Evolutionary conservation across 30 jellyfish, hydroid and myxozoan genomes (phyloP), one percentile per base, ranked within the genome.

Genomic region (Pseudorhiza aurosa): DNA sequence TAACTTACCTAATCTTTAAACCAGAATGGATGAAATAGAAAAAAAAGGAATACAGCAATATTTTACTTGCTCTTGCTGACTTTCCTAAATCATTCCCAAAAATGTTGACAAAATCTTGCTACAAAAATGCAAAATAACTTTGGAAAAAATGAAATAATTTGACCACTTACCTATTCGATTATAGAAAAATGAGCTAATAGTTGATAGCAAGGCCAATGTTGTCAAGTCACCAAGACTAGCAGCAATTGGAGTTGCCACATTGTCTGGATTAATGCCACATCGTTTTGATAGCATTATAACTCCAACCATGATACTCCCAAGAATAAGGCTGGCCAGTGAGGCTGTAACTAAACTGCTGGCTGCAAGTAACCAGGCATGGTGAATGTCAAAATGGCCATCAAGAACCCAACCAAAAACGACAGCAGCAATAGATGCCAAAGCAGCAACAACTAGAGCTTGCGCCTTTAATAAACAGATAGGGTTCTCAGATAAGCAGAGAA

Each of bases 161-260:
- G 10, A 53, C 27, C 0, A 36, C 90, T 29, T 80, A 91, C 98
- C 98, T 14, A 93, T 93, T 42, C 75, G 75, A 42, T 82, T 77
- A 37, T 83, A 87, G 46, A 93, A 72, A 78, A 85, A 93, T 12
- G 96, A 57, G 65, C 96, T 73, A 43, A 87, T 69, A 26, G 88
- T 65, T 0, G 99, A 87, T 62, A 93, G 95, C 72, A 93, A 67
- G 18, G 99, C 99, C 51, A 93, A 67, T n/a, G 99, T 93, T 28
- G 94, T 81, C 59, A 93, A 59, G 65, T 93, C 99, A 17, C 99
- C 99, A 8, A 93, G 80, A 57, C 99, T 93, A 12, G 99, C 99
- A 25, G 99, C 99, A 65, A 93, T 93, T 3, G 99, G 99, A 7
- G 99, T 93, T 1, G 99, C 99, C 27, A 93, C 91, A 70, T 93